Conservation (phyloP, 2,797 vertebrate species). For the Glossophaga mutica region DNA sequence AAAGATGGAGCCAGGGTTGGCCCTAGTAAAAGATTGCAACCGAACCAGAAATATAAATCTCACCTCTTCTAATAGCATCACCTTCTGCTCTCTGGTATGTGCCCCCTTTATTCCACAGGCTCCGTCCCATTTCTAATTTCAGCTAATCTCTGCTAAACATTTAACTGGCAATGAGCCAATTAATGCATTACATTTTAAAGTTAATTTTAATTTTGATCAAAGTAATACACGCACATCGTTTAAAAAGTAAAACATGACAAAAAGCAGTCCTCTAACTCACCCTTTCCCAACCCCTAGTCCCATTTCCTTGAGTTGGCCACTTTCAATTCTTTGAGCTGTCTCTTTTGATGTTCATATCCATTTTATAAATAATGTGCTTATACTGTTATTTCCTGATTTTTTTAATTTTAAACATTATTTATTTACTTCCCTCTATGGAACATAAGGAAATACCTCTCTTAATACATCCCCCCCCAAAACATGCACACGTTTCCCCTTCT, state of each 20-base stretch:
- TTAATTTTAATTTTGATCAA: conserved; percentile 60
- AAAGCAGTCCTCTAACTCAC: neutral
- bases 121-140: conserved; percentile 10
- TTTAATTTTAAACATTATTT: conserved; percentile 22
- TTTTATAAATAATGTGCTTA: neutral
- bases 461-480: neutral
- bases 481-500: neutral
- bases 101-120: neutral
- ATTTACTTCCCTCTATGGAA: conserved; percentile 3
- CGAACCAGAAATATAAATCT: conserved; percentile 30
- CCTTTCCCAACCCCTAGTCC: neutral
- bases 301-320: neutral
- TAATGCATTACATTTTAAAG: conserved; percentile 49
- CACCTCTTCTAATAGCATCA: neutral
- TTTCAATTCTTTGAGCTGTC: conserved; percentile 7
- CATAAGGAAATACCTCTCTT: neutral
- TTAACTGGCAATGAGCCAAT: conserved; percentile 14
- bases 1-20: conserved; percentile 10
- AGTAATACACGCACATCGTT: conserved; percentile 17
- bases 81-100: neutral
- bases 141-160: conserved; percentile 31
- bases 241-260: conserved; percentile 52
- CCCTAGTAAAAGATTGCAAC: neutral
- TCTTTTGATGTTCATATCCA: neutral
- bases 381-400: conserved; percentile 23